These are phyloP conservation scores for Bombyx mori DNA, from an alignment of 1,140 invertebrate species.

Conservation along the genomic window DNA sequence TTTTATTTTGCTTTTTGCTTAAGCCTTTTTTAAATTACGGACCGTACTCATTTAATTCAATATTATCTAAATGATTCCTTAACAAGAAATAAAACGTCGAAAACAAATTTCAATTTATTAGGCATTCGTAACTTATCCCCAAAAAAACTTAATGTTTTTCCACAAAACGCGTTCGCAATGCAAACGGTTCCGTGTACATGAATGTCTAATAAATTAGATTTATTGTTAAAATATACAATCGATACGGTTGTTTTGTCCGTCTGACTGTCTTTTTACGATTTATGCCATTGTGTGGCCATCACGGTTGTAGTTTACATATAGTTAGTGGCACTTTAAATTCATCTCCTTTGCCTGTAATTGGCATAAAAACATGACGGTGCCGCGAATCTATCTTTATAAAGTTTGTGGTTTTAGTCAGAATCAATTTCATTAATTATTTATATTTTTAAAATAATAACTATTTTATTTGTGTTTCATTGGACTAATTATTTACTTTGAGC, in stretches of 20 bases:
- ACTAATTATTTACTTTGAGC: too few relatives aligned
- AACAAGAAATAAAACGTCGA: too few relatives aligned
- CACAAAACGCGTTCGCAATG: slow-evolving; percentile 2
- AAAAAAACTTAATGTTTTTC: slow-evolving; percentile 2
- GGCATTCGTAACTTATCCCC: neutral
- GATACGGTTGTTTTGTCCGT: slow-evolving; percentile 18
- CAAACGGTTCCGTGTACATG: neutral
- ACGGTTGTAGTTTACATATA: slow-evolving; percentile 13
- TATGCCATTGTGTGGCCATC: slow-evolving; percentile 11
- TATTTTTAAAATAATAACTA: too few relatives aligned
- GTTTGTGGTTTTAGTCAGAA: too few relatives aligned
- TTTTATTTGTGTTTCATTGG: too few relatives aligned
- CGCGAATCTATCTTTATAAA: too few relatives aligned
- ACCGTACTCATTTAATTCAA: too few relatives aligned
- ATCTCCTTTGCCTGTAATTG: neutral
- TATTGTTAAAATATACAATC: slow-evolving; percentile 30
- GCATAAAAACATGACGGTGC: too few relatives aligned
- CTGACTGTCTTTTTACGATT: slow-evolving; percentile 17
- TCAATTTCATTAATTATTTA: too few relatives aligned
- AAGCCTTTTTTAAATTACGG: too few relatives aligned
- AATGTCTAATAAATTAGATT: slow-evolving; percentile 21
- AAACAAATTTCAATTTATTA: neutral
- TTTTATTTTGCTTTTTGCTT: too few relatives aligned
- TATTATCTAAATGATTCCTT: too few relatives aligned
- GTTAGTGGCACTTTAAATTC: slow-evolving; percentile 19